phyloP scores from a whole-genome alignment of 2,113 vertebrate genomes.

The Crotophaga sulcirostris region DNA sequence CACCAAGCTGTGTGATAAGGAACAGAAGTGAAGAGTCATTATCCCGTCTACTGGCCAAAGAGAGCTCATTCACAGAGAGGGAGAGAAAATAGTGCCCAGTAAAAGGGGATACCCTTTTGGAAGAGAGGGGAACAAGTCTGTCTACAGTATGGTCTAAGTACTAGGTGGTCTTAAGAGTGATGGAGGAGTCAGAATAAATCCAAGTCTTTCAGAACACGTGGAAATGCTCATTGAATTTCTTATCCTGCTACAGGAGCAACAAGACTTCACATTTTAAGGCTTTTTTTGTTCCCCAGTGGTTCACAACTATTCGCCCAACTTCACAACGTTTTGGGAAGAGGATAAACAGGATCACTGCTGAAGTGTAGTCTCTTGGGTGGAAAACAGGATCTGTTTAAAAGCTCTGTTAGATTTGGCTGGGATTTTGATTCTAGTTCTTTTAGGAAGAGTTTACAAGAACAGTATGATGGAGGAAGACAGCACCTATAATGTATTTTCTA shows the following conservation, averaged over 20 bases:
- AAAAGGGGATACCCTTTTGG: neutral
- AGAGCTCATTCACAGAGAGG: neutral
- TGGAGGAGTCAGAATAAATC: neutral
- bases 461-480: neutral
- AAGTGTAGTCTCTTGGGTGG: neutral
- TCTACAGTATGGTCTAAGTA: neutral
- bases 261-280: neutral
- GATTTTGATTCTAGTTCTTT: neutral
- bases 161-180: neutral
- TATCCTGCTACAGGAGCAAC: neutral
- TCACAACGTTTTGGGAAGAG: neutral
- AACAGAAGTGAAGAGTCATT: neutral
- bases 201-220: neutral
- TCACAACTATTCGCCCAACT: neutral
- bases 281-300: neutral
- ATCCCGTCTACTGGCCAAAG: neutral
- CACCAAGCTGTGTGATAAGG: neutral
- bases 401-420: neutral
- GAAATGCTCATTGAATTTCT: neutral
- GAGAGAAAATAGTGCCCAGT: neutral
- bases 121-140: neutral
- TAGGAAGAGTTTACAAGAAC: neutral
- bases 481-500: neutral
- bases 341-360: neutral
- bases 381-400: neutral